These are phyloP conservation scores for Cheilosia vernalis DNA, from an alignment of 2,888 invertebrate genomes.

Conservation along the genomic window DNA sequence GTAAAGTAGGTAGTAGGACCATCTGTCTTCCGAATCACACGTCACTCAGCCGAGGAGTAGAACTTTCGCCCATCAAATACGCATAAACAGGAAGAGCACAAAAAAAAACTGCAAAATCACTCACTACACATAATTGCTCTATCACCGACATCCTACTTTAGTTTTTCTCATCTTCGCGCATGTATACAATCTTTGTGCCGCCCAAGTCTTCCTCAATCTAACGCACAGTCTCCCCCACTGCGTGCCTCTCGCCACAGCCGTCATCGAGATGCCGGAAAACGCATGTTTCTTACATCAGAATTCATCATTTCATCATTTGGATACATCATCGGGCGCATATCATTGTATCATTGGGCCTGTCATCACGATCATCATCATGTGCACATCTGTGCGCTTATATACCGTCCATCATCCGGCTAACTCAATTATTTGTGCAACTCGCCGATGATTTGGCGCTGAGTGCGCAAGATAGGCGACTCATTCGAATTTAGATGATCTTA, in stretches of 20 bases:
- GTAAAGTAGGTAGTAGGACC: no score
- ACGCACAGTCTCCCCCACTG: slow-evolving; percentile 1
- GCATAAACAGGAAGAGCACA: background rate
- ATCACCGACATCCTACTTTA: slow-evolving; percentile 41
- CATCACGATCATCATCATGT: slow-evolving; percentile 68
- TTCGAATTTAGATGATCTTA: background rate
- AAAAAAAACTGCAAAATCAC: slow-evolving; percentile 29
- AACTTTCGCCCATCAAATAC: slow-evolving; percentile 14
- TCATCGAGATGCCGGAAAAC: slow-evolving; percentile 51
- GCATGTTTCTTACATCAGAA: slow-evolving; percentile 68
- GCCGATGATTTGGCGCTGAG: slow-evolving; percentile 56
- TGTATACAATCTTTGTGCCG: background rate
- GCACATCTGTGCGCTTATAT: background rate
- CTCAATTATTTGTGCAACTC: slow-evolving; percentile 64
- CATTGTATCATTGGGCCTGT: slow-evolving; percentile 53
- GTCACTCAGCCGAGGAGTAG: background rate
- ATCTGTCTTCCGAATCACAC: background rate
- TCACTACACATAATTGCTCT: slow-evolving; percentile 31
- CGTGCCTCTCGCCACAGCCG: background rate
- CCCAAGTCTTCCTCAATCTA: slow-evolving; percentile 26
- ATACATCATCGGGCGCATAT: slow-evolving; percentile 56
- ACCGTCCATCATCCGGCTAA: slow-evolving; percentile 48
- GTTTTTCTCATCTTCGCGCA: background rate
- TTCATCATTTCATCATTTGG: slow-evolving; percentile 67
- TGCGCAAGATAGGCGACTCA: slow-evolving; percentile 15